Evolutionary conservation across 2,797 vertebrate genomes (phyloP).

Genomic region (Galagoides demidoff): DNA sequence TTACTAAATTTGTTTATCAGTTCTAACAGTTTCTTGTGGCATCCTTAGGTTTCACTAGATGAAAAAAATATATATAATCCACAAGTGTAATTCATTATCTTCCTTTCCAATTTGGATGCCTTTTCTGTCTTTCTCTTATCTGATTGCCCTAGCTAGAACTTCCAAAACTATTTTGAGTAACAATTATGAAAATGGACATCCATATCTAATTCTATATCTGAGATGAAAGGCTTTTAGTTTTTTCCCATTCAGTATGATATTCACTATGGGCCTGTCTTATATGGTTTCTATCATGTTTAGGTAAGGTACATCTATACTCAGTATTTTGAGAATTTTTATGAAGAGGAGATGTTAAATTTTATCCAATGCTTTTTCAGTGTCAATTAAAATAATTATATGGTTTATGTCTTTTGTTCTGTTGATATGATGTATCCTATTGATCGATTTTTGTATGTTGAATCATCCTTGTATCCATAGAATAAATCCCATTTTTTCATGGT

Average conservation of each 20-base stretch:
- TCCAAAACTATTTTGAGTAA: background rate
- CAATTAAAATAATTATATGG: background rate
- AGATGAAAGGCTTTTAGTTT: background rate
- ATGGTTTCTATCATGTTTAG: background rate
- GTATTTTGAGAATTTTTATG: background rate
- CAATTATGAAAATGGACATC: background rate
- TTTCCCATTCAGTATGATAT: background rate
- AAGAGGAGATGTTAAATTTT: background rate
- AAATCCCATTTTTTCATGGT: background rate
- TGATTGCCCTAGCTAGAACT: too few relatives aligned
- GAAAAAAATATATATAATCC: too few relatives aligned
- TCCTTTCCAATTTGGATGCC: background rate
- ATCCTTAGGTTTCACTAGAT: too few relatives aligned
- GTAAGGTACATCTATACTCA: background rate
- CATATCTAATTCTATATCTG: background rate
- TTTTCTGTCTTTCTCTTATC: background rate
- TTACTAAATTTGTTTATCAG: too few relatives aligned
- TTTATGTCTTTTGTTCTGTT: background rate
- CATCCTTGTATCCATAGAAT: background rate
- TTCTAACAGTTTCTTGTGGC: too few relatives aligned
- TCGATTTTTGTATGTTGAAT: background rate
- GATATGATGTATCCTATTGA: background rate
- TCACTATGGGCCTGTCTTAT: background rate
- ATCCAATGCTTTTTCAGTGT: background rate
- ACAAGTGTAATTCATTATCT: background rate